Evolutionary conservation across 1,140 invertebrate genomes (phyloP).

Genomic region (Ylistrum balloti): DNA sequence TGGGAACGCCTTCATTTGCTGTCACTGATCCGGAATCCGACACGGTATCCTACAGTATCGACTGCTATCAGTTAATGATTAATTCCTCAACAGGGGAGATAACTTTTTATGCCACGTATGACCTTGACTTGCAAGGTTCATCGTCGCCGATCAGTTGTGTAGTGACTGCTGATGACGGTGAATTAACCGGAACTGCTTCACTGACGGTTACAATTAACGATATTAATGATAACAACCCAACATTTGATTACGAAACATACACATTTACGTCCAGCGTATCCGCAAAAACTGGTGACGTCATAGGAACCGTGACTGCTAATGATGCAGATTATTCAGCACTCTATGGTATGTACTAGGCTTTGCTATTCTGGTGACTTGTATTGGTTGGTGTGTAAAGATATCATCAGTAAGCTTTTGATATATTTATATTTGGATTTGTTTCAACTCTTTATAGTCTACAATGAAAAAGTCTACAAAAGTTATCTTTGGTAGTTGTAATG

Average conservation of each 20-base stretch:
- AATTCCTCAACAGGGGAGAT: conserved; percentile 48
- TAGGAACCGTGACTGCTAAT: conserved; percentile 48
- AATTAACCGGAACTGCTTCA: conserved; percentile 43
- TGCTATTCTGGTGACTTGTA: no score
- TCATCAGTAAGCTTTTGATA: no score
- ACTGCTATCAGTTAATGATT: conserved; percentile 42
- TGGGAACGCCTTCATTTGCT: conserved; percentile 42
- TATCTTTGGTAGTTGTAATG: no score
- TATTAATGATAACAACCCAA: conserved; percentile 51
- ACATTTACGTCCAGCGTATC: conserved; percentile 23
- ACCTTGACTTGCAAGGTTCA: conserved; percentile 48
- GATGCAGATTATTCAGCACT: conserved; percentile 49
- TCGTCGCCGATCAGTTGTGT: conserved; percentile 40
- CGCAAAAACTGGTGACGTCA: conserved; percentile 4
- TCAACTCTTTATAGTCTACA: no score
- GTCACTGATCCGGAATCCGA: conserved; percentile 56
- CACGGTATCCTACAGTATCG: conserved; percentile 44
- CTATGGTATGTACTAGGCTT: background rate
- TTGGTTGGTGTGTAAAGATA: no score
- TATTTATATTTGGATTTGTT: no score
- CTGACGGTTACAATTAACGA: conserved; percentile 44
- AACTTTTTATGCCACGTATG: conserved; percentile 43
- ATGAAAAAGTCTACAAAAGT: no score
- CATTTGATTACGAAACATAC: conserved; percentile 50
- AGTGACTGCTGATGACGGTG: conserved; percentile 50